Evolutionary conservation across 2,113 vertebrate genomes (phyloP), one percentile per base, ranked within the genome.

Genomic region (Cercopithecus mona): DNA sequence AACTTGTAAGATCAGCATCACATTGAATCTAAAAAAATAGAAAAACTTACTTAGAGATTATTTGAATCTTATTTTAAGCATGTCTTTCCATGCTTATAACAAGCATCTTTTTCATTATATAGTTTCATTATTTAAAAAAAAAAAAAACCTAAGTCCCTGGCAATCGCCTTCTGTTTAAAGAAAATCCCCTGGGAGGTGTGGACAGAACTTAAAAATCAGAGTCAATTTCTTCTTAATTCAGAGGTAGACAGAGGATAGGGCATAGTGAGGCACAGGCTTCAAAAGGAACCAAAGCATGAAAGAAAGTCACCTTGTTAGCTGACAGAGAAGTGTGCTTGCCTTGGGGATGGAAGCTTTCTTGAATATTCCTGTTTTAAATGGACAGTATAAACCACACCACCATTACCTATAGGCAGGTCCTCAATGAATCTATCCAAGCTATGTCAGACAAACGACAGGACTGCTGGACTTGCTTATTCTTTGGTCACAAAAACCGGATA

Each of bases 221-320:
- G 90, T 97, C 97, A 97, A 97, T 98, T 98, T 98, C 94, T 98
- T 68, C 93, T 96, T 98, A 98, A 98, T 98, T 98, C 97, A 97
- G 92, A 98, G 96, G 96, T 97, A 95, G 82, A 96, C 94, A 97
- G 92, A 7, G 7, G 94, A 83, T 93, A 97, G 92, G 93, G 92
- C 90, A 97, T 84, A 76, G 0, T 66, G 89, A 98, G 0, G n/a
- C 97, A 95, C 78, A 80, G 95, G 97, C 97, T 98, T 97, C 94
- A 93, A 93, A 97, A 96, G 79, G 93, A 98, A 98, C 92, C 93
- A 98, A 98, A 97, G 93, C 98, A 94, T 97, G 97, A 98, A 98
- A 98, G 95, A 98, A 98, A 98, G 98, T 98, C 98, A 98, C 97
- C 98, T 98, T 98, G 98, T 97, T 20, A 92, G 91, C 83, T 95